These are phyloP conservation scores for Archaeoteleia sp. DNA, from an alignment of 2,888 invertebrate genomes.

Conservation along the genomic window DNA sequence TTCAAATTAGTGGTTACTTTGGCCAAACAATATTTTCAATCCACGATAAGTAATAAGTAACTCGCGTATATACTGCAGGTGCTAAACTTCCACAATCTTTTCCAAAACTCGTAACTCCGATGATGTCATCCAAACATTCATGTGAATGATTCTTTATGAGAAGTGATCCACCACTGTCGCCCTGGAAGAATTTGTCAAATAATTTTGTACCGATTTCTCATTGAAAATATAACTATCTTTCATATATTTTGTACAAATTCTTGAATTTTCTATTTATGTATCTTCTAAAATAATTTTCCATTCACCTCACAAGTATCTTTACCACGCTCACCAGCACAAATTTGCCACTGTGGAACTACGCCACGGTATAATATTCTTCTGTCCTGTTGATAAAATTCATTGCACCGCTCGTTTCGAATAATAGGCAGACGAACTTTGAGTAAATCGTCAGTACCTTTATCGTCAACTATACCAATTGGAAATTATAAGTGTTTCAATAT, in stretches of 20 bases:
- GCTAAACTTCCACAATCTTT: slow-evolving; percentile 72
- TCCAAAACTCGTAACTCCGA: slow-evolving; percentile 77
- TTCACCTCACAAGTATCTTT: slow-evolving; percentile 77
- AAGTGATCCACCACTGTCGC: slow-evolving; percentile 82
- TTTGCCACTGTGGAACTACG: slow-evolving; percentile 74
- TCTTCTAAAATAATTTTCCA: too few species aligned
- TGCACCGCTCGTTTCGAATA: slow-evolving; percentile 58
- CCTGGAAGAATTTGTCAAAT: slow-evolving; percentile 73
- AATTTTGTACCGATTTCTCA: background rate
- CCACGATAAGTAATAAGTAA: slow-evolving; percentile 78
- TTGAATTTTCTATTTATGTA: too few species aligned
- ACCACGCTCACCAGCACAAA: slow-evolving; percentile 76
- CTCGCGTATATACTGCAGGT: slow-evolving; percentile 79
- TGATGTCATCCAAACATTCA: slow-evolving; percentile 76
- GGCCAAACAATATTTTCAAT: slow-evolving; percentile 79
- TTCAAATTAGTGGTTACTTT: background rate
- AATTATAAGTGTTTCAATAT: too few species aligned
- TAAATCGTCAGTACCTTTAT: slow-evolving; percentile 68
- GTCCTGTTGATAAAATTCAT: slow-evolving; percentile 54
- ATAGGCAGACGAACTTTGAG: slow-evolving; percentile 76
- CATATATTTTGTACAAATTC: too few species aligned
- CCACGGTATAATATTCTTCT: slow-evolving; percentile 70
- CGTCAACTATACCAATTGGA: too few species aligned
- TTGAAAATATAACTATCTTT: slow-evolving; percentile 1
- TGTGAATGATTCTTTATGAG: slow-evolving; percentile 69